A percentile compares a stretch with the other conserved stretches of the same genome.
phyloP scores from a whole-genome alignment of 2,797 vertebrate species.

The Trematocara caparti region DNA sequence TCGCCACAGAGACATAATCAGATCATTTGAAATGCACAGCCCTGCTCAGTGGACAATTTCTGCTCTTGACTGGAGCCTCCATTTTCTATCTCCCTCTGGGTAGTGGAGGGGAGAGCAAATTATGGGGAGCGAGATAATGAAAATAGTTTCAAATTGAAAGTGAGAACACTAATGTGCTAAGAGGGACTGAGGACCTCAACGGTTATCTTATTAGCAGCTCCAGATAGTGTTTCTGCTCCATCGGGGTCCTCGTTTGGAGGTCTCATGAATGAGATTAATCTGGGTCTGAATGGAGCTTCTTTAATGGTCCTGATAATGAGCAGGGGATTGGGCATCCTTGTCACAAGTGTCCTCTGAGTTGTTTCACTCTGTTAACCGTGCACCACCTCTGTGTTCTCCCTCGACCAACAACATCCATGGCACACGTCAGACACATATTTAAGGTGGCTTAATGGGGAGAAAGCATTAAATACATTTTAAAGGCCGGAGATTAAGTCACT shows the following conservation, averaged over 20 bases:
- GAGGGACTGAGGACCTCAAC: constrained; percentile 74
- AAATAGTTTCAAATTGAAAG: constrained; percentile 83
- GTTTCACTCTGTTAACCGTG: constrained; percentile 48
- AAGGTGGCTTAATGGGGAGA: constrained; percentile 14
- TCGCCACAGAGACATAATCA: constrained; percentile 64
- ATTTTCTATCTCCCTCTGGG: constrained; percentile 73
- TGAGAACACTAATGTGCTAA: constrained; percentile 78
- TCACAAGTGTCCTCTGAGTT: constrained; percentile 57
- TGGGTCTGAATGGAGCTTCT: constrained; percentile 66
- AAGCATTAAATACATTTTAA: constrained; percentile 40
- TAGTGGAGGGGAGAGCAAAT: constrained; percentile 73
- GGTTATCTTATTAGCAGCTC: constrained; percentile 82
- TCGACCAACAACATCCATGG: constrained; percentile 22
- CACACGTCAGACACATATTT: constrained; percentile 19
- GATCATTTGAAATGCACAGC: constrained; percentile 72
- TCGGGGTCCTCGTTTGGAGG: constrained; percentile 67
- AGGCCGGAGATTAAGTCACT: constrained; percentile 33
- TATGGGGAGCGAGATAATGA: constrained; percentile 76
- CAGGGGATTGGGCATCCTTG: constrained; percentile 53
- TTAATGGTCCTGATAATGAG: constrained; percentile 75
- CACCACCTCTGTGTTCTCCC: constrained; percentile 24
- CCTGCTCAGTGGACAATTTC: constrained; percentile 61
- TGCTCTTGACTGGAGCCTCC: constrained; percentile 74
- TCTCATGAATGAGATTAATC: constrained; percentile 77
- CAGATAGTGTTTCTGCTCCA: constrained; percentile 73